These are phyloP conservation scores for Chaetogeoica ovagalla DNA, from an alignment of 2,888 invertebrate genomes.

Conservation along the genomic window DNA sequence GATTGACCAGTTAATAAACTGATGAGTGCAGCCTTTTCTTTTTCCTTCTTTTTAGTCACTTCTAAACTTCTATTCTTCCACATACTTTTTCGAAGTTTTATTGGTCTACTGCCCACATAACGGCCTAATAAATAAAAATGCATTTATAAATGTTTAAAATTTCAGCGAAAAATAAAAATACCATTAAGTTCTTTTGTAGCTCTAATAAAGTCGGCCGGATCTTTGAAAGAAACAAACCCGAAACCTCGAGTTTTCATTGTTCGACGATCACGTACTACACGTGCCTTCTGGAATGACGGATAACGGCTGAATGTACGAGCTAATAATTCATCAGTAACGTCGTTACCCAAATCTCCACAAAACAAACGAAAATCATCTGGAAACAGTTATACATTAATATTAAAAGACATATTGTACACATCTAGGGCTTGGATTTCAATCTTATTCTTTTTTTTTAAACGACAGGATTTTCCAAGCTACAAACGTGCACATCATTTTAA, in stretches of 20 bases:
- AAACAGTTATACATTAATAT: slow-evolving; percentile 49
- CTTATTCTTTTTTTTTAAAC: too few relatives aligned
- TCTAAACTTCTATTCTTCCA: slow-evolving; percentile 95
- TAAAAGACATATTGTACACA: neutral
- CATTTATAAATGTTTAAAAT: neutral
- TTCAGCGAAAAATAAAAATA: slow-evolving; percentile 58
- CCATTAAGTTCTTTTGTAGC: slow-evolving; percentile 99
- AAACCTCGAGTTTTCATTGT: slow-evolving; percentile 99
- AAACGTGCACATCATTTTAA: too few relatives aligned
- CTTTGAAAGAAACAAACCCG: slow-evolving; percentile 97
- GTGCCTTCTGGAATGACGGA: slow-evolving; percentile 89
- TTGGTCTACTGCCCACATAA: slow-evolving; percentile 98
- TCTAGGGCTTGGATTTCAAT: too few relatives aligned
- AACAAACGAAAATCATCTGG: slow-evolving; percentile 95
- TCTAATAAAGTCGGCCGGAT: slow-evolving; percentile 94
- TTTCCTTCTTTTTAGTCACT: slow-evolving; percentile 91
- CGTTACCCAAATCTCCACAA: slow-evolving; percentile 99
- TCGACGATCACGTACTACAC: slow-evolving; percentile 93
- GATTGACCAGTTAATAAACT: slow-evolving; percentile 66
- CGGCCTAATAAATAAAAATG: slow-evolving; percentile 69
- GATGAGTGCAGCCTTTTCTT: slow-evolving; percentile 86
- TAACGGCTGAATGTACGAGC: slow-evolving; percentile 93
- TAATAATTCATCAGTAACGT: slow-evolving; percentile 97
- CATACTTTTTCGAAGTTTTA: slow-evolving; percentile 93
- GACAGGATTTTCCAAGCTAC: too few relatives aligned